Evolutionary conservation across 2,888 invertebrate species (phyloP), one percentile per base, ranked within the genome.

Genomic region (Thysanoteuthis rhombus): DNA sequence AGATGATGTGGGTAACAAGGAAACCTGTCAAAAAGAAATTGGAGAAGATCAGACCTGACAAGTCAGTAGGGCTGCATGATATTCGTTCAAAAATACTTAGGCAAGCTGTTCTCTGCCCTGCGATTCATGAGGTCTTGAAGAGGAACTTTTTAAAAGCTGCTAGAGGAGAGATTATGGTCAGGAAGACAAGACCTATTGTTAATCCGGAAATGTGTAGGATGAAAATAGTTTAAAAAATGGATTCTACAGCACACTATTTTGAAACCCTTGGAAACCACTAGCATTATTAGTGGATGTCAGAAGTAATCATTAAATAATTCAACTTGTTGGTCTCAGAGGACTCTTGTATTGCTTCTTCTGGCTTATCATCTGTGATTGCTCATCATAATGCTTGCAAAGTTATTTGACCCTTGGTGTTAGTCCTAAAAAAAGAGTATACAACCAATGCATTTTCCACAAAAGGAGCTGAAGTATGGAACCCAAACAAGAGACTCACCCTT

Each of bases 21-120:
- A 75, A 75, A 75, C 75, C 75, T 75, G 75, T 75, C 75, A 75
- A 75, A 75, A 75, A 75, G 75, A 75, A 75, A 75, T 75, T 75
- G n/a, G 75, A 75, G 75, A 75, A 75, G 75, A 75, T 75, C 75
- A 75, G n/a, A 75, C n/a, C 75, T 75, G 75, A 75, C 75, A 75
- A 75, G 75, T 75, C n/a, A 25, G n/a, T 36, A 75, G n/a, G 75
- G 75, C 75, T 19, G 19, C n/a, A 75, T 75, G 75, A 75, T 75
- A 75, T 75, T 36, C 75, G 19, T 75, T 75, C 75, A 75, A 75
- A 75, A 75, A 75, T 75, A 75, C 75, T 75, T 75, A 75, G 75
- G 75, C 75, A 75, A 75, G n/a, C 75, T 75, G n/a, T 75, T 75
- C 75, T 75, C 36, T 36, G n/a, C 75, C 4, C 3, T 16, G 16